Base-by-base conservation (phyloP, 35 echinoderm and acorn worm genomes). In the Heliocidaris erythrogramma region DNA sequence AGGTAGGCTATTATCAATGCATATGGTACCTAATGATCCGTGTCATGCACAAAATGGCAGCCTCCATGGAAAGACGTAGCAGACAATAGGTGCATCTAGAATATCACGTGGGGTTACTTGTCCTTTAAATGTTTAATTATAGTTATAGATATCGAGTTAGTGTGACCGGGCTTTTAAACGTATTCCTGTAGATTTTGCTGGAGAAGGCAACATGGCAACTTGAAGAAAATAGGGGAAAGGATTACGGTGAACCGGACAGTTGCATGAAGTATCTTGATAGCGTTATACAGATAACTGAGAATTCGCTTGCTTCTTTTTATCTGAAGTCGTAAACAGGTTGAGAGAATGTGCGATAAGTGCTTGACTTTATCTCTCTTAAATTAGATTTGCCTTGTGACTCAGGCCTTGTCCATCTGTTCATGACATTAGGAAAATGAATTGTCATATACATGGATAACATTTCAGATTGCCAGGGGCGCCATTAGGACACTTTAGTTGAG, bases 311-410 rank as follows among this genome's bases (percentile, higher is more conserved):
- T 78, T 78, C 65, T 18, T 78, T 42, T 78, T 78, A 78, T 78
- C 65, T 8, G 65, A 27, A 24, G 21, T 78, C 7, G 65, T 78
- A 78, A 78, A 78, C 17, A 21, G 65, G 65, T 78, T 78, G 65
- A 78, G 65, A 78, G 65, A 78, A 71, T 71, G 61, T 71, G 27
- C 24, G 61, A 71, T 71, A 71, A 71, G 65, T 21, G 65, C 24
- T 78, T 78, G 65, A 78, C 65, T 78, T 78, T 78, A 78, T 78
- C 65, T 78, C 65, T 18, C 65, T 78, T 78, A 78, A 78, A 56
- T 56, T 56, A 56, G 52, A 56, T 56, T 56, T 56, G 14, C 52
- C 65, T n/a, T 24, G 21, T 78, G 65, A 78, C 65, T n/a, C 65
- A 18, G 5, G 17, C 65, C 14, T 18, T 78, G 65, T 7, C 65